Evolutionary conservation across 2,113 vertebrate genomes (phyloP).

Genomic region (Pedionomus torquatus): DNA sequence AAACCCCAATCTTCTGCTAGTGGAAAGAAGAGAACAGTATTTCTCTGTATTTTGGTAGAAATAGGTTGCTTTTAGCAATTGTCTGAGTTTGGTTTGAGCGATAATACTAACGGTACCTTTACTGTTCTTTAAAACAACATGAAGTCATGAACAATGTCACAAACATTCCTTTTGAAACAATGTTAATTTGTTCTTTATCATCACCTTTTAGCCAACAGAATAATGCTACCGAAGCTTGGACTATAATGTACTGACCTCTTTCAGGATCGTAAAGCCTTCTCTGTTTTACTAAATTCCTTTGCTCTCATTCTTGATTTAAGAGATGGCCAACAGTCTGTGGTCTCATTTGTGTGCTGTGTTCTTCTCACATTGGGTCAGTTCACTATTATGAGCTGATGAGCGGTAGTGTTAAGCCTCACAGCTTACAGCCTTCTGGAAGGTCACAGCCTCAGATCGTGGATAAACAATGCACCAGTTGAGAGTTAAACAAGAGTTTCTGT

Average conservation of each 20-base stretch:
- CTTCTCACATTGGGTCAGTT: not conserved
- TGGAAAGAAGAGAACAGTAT: not conserved
- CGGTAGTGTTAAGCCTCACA: not conserved
- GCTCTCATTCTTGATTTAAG: not conserved
- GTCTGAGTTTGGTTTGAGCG: not conserved
- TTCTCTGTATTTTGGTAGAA: not conserved
- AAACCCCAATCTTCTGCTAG: not conserved
- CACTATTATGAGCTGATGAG: not conserved
- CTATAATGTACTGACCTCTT: not conserved
- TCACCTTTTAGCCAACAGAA: not conserved
- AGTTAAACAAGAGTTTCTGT: constrained; percentile 42
- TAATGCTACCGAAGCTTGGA: accelerated
- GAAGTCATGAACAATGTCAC: not conserved
- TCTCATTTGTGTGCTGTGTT: not conserved
- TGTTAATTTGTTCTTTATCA: not conserved
- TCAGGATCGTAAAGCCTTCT: not conserved
- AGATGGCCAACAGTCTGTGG: not conserved
- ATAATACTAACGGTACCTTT: not conserved
- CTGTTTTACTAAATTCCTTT: not conserved
- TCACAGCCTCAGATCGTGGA: not conserved
- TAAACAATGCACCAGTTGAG: constrained; percentile 24
- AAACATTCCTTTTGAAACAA: not conserved
- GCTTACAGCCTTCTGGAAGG: not conserved
- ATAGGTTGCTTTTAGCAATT: not conserved
- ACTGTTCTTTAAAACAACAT: not conserved